Base-by-base conservation (phyloP, 2,888 invertebrate genomes). In the Sphaerophoria rueppellii region DNA sequence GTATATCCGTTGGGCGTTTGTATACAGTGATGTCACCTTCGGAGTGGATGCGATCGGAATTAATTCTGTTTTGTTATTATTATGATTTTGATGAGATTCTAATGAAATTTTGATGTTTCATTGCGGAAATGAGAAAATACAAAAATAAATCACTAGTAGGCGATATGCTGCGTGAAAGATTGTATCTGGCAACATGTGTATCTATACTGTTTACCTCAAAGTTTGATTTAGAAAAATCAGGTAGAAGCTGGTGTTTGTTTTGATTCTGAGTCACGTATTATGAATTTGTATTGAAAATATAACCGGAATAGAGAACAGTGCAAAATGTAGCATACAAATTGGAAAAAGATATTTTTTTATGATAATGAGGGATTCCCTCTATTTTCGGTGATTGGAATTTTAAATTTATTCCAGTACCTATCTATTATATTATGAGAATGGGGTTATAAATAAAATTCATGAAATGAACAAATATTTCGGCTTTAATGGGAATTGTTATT, bases 361-460 rank as follows among this genome's bases (percentile, higher is more conserved):
- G 67, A 60, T 80, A 80, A 80, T 80, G 83, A 83, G 83, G 83
- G 83, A 83, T 80, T 83, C 83, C 83, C 83, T 83, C 80, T 61
- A 9, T 57, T 50, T 65, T 52, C 34, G 24, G 58, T 32, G 16
- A 34, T 50, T 40, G n/a, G 52, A 54, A 43, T 7, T 34, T 16
- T n/a, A 14, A 76, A 60, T 67, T 12, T 40, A 6, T 4, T 46
- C 12, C 0, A n/a, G 11, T n/a, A 50, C 46, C 9, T 6, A 14
- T n/a, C n/a, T n/a, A n/a, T n/a, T n/a, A n/a, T n/a, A n/a, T n/a
- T 24, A 24, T 24, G 24, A 24, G 24, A 24, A 24, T 24, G 24
- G 24, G 24, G 24, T 24, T 24, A 24, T 24, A 24, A 24, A 24
- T 24, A 24, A 24, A 24, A 24, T 24, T 24, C 24, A 2, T 24